Percentiles rank a stretch among this genome's conserved stretches.
These are phyloP conservation scores for Microcebus griseorufus DNA, from an alignment of 2,113 vertebrate genomes.

Conservation along the genomic window DNA sequence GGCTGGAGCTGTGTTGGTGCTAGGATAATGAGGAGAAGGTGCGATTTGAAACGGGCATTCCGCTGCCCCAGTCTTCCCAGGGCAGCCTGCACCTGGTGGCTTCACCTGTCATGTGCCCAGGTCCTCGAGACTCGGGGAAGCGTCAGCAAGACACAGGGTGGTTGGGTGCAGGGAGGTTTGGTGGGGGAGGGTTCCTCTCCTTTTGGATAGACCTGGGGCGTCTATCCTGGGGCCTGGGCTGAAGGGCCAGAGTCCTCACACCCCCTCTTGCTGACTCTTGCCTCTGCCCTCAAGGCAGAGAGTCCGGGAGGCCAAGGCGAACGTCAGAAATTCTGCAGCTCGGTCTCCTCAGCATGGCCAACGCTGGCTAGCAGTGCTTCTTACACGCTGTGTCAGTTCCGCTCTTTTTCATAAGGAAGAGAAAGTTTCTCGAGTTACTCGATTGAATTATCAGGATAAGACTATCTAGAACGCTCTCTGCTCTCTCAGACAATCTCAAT, in stretches of 20 bases:
- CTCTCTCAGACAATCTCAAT: not conserved
- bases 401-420: not conserved
- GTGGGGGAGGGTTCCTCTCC: fast-evolving
- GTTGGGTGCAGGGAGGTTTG: not conserved
- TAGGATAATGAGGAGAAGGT: not conserved
- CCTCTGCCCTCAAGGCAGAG: not conserved
- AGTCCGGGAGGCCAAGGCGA: not conserved
- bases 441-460: not conserved
- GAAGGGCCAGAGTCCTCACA: not conserved
- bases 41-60: not conserved
- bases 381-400: not conserved
- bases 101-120: not conserved
- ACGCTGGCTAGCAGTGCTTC: not conserved
- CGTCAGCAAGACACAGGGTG: not conserved
- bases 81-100: not conserved
- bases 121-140: not conserved
- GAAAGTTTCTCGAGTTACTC: not conserved
- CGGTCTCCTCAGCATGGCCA: not conserved
- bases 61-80: not conserved
- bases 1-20: not conserved
- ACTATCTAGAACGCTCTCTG: not conserved
- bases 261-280: not conserved
- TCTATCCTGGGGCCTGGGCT: not conserved
- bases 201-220: not conserved
- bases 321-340: not conserved